Evolutionary conservation across 35 echinoderm and acorn worm genomes (phyloP), one percentile per base, ranked within the genome.

Genomic region (Eucidaris tribuloides): DNA sequence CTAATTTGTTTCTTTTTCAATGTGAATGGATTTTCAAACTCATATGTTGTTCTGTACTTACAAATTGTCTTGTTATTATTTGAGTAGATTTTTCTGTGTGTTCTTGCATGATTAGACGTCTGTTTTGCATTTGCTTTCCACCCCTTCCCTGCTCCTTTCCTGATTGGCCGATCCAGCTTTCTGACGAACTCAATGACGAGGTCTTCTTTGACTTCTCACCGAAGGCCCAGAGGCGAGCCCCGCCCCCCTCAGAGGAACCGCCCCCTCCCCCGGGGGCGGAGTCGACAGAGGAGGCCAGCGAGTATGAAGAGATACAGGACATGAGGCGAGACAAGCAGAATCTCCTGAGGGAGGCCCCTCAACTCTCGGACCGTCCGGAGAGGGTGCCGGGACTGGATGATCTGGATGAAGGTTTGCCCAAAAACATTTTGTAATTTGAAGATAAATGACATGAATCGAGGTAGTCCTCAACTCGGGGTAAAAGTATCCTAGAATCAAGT

Each of bases 201-300:
- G 96, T 99, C 38, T 99, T 99, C 87, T 93, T 99, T 84, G 90
- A 93, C 71, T 93, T 93, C 62, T 99, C 96, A 65, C 96, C 96
- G 45, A 92, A 92, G 65, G 78, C 86, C 9, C 52, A 79, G 30
- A 80, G 96, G 44, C 71, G 81, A 79, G 87, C 45, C 44, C 78
- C 32, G 28, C 83, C 31, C 33, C 82, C 45, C 39, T 78, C 2
- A 39, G 60, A 28, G 63, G 56, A 86, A 84, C 85, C 36, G 74
- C 83, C 41, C 54, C 80, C 23, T 43, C 71, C 38, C 34, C 72
- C 37, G 79, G 76, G 34, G 38, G 54, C 38, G 46, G 35, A 39
- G 78, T 71, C 38, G 33, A 78, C 27, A 42, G 83, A 59, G 65
- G 74, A 77, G 91, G 76, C 43, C 72, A 79, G 55, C 49, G 79